These are phyloP conservation scores for Camelus dromedarius DNA, from an alignment of 2,113 vertebrate species.

Conservation along the genomic window DNA sequence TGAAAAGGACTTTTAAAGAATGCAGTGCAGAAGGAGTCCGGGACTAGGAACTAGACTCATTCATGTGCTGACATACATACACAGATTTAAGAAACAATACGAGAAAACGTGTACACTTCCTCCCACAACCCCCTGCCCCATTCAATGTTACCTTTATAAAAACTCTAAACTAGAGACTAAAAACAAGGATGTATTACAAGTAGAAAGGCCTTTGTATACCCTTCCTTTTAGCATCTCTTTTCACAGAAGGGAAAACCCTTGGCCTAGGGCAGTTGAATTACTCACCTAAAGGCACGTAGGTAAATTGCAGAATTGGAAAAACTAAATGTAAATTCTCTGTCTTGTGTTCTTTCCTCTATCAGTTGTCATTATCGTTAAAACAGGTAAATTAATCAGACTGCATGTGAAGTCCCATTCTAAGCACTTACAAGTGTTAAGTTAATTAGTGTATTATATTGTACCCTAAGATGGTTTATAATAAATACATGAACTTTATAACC, in stretches of 20 bases:
- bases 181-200: background rate
- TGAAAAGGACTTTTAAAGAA: background rate
- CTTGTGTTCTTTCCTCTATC: background rate
- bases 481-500: background rate
- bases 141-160: slow-evolving; percentile 23
- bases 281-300: background rate
- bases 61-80: background rate
- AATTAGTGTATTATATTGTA: background rate
- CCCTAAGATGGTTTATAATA: background rate
- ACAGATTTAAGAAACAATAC: background rate
- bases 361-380: background rate
- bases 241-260: background rate
- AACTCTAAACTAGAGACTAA: slow-evolving; percentile 15
- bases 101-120: background rate
- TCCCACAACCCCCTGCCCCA: background rate
- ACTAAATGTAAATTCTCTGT: background rate
- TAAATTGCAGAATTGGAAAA: background rate
- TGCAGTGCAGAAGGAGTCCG: background rate
- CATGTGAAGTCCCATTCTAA: slow-evolving; percentile 8
- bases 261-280: background rate
- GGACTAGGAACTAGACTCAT: background rate
- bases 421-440: background rate
- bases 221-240: background rate
- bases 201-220: background rate
- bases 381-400: background rate